A percentile compares a stretch with the other conserved stretches of the same genome.
phyloP scores from a whole-genome alignment of 2,113 vertebrate species.

The Ceuthmochares aereus region DNA sequence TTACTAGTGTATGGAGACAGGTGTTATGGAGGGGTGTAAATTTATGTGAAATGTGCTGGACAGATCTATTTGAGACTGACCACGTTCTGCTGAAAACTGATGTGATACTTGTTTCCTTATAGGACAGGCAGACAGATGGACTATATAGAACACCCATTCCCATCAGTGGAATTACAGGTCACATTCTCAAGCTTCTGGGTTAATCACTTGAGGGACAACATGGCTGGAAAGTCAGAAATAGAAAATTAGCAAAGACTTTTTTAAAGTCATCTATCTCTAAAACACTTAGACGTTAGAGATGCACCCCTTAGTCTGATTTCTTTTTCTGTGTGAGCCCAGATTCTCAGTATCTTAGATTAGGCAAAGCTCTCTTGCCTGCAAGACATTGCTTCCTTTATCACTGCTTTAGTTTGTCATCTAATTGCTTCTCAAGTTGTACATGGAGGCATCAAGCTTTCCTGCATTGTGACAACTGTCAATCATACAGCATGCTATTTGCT shows the following conservation, averaged over 20 bases:
- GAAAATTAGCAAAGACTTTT: background rate
- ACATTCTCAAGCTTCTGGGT: background rate
- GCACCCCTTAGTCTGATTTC: background rate
- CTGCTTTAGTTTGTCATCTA: background rate
- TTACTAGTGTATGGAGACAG: background rate
- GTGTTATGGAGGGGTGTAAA: background rate
- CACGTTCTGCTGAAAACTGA: background rate
- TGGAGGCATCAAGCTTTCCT: background rate
- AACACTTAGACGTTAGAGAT: background rate
- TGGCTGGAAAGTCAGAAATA: background rate
- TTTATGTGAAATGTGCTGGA: background rate
- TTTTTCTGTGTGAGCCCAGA: background rate
- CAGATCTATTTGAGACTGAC: background rate
- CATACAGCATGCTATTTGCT: background rate
- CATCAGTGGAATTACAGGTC: background rate
- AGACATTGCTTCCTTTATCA: background rate
- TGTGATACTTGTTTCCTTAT: background rate
- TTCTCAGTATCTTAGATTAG: background rate
- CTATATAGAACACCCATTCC: background rate
- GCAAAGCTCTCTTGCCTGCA: background rate
- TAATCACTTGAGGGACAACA: background rate
- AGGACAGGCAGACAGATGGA: background rate
- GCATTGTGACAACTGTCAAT: background rate
- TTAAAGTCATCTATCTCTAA: background rate
- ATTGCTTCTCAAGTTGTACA: background rate